Evolutionary conservation across 2,797 vertebrate species (phyloP), one percentile per base, ranked within the genome.

Genomic region (Lagorchestes hirsutus): DNA sequence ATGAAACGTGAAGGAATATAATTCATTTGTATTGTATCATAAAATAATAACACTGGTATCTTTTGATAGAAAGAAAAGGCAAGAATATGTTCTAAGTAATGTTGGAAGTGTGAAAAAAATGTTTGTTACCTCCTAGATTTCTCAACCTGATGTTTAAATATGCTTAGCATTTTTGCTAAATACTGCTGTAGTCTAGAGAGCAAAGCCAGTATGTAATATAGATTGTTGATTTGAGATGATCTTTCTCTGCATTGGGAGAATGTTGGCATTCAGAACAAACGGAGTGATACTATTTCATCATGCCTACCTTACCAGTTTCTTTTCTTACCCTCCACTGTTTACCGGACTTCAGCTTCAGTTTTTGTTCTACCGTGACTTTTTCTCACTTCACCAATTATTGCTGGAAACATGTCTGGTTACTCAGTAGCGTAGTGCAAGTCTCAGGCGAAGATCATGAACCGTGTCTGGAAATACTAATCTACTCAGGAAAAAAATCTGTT

Each of bases 291-390:
- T 95, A 95, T 96, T 90, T 40, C 74, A 54, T 97, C 90, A 91
- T 93, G 92, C 58, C 56, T 92, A 27, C 74, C 31, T 40, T 95
- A 31, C 93, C 92, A 93, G 28, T 96, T 97, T 90, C 91, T 94
- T 96, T 57, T 95, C 93, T 96, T 95, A 55, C 93, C 93, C 96
- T 93, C 93, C 91, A 95, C 56, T 95, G 74, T 93, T 94, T 97
- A 67, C 91, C 93, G 92, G 94, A 93, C 92, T 97, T 97, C 90
- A 97, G 52, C 29, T 97, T 87, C 50, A 59, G 55, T 93, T 97
- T 95, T 93, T 96, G 55, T 97, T 97, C 57, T 97, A 97, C 96
- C 93, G 95, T 97, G 96, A 97, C 97, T 93, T 96, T 97, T 97
- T 97, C 91, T 97, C 97, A 95, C 87, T 95, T 96, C 94, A 97